phyloP scores from a whole-genome alignment of 2,888 invertebrate genomes.

The Loripinus fragilis region DNA sequence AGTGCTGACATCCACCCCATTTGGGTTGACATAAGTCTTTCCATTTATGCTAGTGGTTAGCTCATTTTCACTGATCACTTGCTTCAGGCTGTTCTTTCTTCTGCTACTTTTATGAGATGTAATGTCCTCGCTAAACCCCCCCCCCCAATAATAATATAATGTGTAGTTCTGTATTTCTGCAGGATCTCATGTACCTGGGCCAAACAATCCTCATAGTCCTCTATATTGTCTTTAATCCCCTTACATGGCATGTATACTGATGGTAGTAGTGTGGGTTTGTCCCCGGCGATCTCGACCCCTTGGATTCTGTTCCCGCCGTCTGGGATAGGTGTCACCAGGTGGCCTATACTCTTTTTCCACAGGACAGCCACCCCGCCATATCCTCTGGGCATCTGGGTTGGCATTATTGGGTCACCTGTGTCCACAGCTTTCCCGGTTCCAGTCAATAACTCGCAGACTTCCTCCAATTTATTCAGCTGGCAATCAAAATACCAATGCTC shows the following conservation, averaged over 20 bases:
- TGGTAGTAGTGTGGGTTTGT: neutral
- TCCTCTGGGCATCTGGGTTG: constrained; percentile 1
- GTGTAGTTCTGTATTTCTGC: neutral
- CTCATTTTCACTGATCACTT: neutral
- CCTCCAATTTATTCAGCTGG: neutral
- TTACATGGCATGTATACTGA: neutral
- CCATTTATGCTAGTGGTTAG: neutral
- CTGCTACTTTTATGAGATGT: neutral
- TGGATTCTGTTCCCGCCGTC: neutral
- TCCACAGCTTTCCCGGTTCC: neutral
- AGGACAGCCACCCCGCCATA: neutral
- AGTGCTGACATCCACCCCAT: neutral
- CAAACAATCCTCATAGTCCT: neutral
- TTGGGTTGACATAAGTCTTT: neutral
- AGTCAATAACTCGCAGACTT: neutral
- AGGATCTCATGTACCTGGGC: neutral
- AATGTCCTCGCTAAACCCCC: neutral
- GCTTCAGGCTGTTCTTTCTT: neutral
- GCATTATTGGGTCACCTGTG: neutral
- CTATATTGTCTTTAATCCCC: neutral
- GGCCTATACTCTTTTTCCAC: neutral
- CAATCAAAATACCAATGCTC: constrained; percentile 1
- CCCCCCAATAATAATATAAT: neutral
- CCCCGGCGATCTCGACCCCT: neutral
- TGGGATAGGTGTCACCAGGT: neutral